Percentiles rank a stretch among this genome's conserved stretches.
Conservation (phyloP, 1,140 invertebrate genomes). For the Potamilus streckersoni region DNA sequence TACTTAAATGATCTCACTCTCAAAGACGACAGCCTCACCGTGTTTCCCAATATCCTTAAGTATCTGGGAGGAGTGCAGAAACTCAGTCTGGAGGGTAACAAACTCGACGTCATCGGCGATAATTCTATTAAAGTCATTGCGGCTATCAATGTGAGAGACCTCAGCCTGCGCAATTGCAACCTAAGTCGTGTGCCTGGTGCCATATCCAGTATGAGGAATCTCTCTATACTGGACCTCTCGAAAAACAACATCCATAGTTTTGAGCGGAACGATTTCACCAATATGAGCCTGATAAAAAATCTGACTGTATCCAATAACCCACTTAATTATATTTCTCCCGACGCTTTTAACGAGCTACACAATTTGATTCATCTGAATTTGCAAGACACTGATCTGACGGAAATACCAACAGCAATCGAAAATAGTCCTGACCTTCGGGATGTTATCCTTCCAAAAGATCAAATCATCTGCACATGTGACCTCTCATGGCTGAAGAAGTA, state of each 20-base stretch:
- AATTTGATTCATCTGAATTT: conserved; percentile 14
- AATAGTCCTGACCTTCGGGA: conserved; percentile 6
- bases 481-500: not conserved
- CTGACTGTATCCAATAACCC: conserved; percentile 20
- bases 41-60: conserved; percentile 18
- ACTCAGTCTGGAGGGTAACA: conserved; percentile 20
- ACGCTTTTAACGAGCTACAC: conserved; percentile 2
- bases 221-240: conserved; percentile 10
- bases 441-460: conserved; percentile 13
- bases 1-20: conserved; percentile 15
- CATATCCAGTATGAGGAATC: conserved; percentile 21
- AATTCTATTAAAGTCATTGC: conserved; percentile 14
- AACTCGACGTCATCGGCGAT: conserved; percentile 21
- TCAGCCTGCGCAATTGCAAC: conserved; percentile 24
- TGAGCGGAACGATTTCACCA: conserved; percentile 28
- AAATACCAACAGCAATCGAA: conserved; percentile 25
- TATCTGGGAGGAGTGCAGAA: conserved; percentile 10
- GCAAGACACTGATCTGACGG: conserved; percentile 12
- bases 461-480: conserved; percentile 23
- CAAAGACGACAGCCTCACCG: conserved; percentile 18
- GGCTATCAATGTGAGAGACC: conserved; percentile 6
- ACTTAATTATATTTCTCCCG: conserved; percentile 10
- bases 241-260: conserved; percentile 8
- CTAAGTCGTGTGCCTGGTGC: conserved; percentile 24
- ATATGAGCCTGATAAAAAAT: conserved; percentile 8